Evolutionary conservation across 2,113 vertebrate species (phyloP).

Genomic region (Cyprinodon variegatus): DNA sequence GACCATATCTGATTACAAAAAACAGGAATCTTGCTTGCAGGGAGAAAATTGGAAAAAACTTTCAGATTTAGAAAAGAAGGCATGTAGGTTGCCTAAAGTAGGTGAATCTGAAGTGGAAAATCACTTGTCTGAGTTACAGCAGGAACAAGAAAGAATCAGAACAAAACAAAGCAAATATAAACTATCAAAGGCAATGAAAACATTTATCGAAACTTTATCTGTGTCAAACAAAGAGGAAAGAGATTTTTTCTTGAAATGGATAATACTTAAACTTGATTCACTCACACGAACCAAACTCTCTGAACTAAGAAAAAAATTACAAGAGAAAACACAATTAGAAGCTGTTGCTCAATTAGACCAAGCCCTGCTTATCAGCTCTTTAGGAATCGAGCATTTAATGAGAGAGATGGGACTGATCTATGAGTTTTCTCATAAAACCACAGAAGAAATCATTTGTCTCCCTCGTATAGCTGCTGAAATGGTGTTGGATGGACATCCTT

Average conservation of each 20-base stretch:
- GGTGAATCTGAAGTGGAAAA: background rate
- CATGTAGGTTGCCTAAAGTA: slow-evolving; percentile 31
- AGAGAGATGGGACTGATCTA: slow-evolving; percentile 72
- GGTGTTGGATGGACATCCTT: slow-evolving; percentile 79
- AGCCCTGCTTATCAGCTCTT: slow-evolving; percentile 54
- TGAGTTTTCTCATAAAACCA: slow-evolving; percentile 31
- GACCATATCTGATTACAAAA: slow-evolving; percentile 45
- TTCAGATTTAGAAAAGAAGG: slow-evolving; percentile 58
- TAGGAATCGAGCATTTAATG: slow-evolving; percentile 74
- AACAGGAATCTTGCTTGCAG: slow-evolving; percentile 47
- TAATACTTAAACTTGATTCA: slow-evolving; percentile 46
- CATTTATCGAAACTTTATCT: slow-evolving; percentile 40
- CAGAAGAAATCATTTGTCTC: slow-evolving; percentile 43
- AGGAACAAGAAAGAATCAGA: slow-evolving; percentile 3
- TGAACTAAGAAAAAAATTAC: background rate
- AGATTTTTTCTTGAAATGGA: slow-evolving; percentile 58
- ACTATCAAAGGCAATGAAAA: slow-evolving; percentile 12
- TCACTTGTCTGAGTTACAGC: slow-evolving; percentile 32
- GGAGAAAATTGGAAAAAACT: slow-evolving; percentile 53
- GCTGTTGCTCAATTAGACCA: slow-evolving; percentile 38
- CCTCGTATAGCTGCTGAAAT: slow-evolving; percentile 65
- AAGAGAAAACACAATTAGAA: background rate
- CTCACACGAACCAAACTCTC: slow-evolving; percentile 13
- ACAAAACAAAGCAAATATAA: background rate
- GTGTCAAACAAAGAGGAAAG: slow-evolving; percentile 22